These are phyloP conservation scores for Geodia barretti DNA, from an alignment of 37 sponge, comb jelly and placozoan genomes.

Conservation along the genomic window DNA sequence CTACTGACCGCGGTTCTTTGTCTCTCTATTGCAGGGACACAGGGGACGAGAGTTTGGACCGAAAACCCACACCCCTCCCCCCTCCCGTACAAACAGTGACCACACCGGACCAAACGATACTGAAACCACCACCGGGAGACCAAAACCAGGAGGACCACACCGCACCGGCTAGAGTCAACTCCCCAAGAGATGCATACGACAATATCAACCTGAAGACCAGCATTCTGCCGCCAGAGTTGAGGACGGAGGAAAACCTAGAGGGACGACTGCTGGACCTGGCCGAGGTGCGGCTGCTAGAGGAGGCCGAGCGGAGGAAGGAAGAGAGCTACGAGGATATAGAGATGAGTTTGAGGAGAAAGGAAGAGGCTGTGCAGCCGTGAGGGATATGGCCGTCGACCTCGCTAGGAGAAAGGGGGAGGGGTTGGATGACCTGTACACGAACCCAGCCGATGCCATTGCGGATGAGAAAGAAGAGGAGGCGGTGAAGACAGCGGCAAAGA, in stretches of 20 bases:
- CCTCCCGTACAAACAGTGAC: too few relatives aligned
- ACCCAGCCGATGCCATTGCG: not conserved
- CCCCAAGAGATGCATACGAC: too few relatives aligned
- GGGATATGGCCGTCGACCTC: not conserved
- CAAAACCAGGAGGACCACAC: too few relatives aligned
- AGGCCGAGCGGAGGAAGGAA: not conserved
- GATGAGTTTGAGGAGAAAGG: not conserved
- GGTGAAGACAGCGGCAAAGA: not conserved
- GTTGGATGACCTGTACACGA: not conserved
- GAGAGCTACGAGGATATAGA: constrained; percentile 21
- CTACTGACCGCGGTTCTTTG: too few relatives aligned
- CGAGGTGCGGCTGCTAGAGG: not conserved
- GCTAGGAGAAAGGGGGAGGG: not conserved
- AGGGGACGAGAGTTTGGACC: too few relatives aligned
- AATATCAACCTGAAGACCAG: too few relatives aligned
- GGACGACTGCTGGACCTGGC: not conserved
- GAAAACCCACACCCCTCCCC: too few relatives aligned
- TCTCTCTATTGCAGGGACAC: too few relatives aligned
- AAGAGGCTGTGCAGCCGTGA: not conserved
- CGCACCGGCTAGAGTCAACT: too few relatives aligned
- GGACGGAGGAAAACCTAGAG: constrained; percentile 32
- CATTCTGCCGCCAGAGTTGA: constrained; percentile 21
- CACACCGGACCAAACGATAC: too few relatives aligned
- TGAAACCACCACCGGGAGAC: too few relatives aligned
- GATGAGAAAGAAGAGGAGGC: not conserved